phyloP scores from a whole-genome alignment of 2,797 vertebrate species.

The Typhlichthys subterraneus region DNA sequence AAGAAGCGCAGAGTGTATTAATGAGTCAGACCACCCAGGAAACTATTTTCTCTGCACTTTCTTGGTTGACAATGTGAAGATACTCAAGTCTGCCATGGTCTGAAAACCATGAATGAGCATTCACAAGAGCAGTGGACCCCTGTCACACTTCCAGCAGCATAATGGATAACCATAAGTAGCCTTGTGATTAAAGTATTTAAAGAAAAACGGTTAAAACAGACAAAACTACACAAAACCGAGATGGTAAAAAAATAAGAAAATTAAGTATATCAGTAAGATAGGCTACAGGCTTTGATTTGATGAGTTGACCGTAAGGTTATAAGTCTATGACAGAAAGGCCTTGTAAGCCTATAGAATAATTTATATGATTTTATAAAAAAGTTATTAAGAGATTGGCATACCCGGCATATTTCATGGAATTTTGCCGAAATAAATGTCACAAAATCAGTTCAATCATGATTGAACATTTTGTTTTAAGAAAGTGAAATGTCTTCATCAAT shows the following conservation, averaged over 20 bases:
- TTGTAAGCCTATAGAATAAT: too few relatives aligned
- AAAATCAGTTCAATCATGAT: too few relatives aligned
- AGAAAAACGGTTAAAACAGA: conserved; percentile 39
- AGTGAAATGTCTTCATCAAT: too few relatives aligned
- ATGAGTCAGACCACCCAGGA: conserved; percentile 81
- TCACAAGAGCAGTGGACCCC: conserved; percentile 71
- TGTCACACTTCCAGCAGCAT: conserved; percentile 55
- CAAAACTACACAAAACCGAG: conserved; percentile 21
- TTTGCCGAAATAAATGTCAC: too few relatives aligned
- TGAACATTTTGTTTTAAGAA: too few relatives aligned
- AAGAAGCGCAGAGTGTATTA: conserved; percentile 80
- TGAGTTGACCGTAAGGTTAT: conserved; percentile 3
- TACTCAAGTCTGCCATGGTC: conserved; percentile 73
- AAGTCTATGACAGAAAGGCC: background rate
- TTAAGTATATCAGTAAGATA: background rate
- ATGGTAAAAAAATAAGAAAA: background rate
- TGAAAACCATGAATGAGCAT: conserved; percentile 73
- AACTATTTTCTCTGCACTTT: conserved; percentile 71
- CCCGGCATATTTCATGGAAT: background rate
- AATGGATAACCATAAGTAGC: conserved; percentile 48
- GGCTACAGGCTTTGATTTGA: background rate
- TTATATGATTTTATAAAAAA: too few relatives aligned
- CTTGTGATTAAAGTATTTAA: conserved; percentile 43
- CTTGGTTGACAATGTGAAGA: conserved; percentile 69
- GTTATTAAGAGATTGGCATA: too few relatives aligned